Evolutionary conservation across 1,140 invertebrate genomes (phyloP).

Genomic region (Drosophila baimaii): DNA sequence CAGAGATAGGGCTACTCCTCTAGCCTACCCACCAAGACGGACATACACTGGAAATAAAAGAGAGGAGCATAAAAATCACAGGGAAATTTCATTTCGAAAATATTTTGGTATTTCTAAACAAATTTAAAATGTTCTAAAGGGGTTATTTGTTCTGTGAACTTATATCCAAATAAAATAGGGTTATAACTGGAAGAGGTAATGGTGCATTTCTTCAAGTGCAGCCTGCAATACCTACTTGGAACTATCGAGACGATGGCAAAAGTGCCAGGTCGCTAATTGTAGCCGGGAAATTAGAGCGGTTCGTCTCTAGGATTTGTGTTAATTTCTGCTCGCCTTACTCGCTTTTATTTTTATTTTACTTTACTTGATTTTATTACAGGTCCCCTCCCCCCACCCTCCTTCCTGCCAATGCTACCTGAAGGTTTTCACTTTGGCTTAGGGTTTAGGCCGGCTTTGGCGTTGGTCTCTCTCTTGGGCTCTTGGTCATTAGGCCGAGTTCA

Average conservation of each 20-base stretch:
- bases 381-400: neutral
- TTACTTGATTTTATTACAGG: conserved; percentile 32
- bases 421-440: conserved; percentile 4
- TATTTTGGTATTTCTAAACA: no score
- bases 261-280: conserved; percentile 76
- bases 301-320: conserved; percentile 49
- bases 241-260: conserved; percentile 75
- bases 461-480: conserved; percentile 3
- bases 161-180: no score
- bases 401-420: conserved; percentile 17
- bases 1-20: conserved; percentile 22
- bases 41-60: neutral
- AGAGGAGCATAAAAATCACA: no score
- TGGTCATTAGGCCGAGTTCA: conserved; percentile 41
- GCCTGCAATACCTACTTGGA: conserved; percentile 35
- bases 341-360: conserved; percentile 22
- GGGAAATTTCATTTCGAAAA: no score
- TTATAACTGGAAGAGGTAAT: no score
- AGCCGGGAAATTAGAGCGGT: conserved; percentile 49
- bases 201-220: no score
- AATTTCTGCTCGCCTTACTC: conserved; percentile 27
- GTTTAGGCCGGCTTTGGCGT: neutral
- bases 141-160: no score
- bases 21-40: neutral
- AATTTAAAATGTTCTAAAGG: no score